Percentiles rank a stretch among this genome's conserved stretches.
These are phyloP conservation scores for Pelagia noctiluca DNA, from an alignment of 30 jellyfish, hydroid and myxozoan genomes.

Conservation along the genomic window DNA sequence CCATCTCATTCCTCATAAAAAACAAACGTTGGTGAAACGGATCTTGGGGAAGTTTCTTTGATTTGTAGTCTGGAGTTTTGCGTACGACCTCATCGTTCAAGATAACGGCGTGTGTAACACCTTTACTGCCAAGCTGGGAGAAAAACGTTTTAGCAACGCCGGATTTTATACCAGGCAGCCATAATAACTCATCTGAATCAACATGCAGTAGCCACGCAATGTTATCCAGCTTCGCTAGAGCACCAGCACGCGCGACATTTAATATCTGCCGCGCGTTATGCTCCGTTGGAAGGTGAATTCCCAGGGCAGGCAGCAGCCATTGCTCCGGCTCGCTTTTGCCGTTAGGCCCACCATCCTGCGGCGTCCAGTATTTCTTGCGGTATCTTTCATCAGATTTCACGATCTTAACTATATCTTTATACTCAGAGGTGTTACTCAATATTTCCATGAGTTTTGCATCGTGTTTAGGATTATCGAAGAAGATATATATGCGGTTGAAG, in stretches of 20 bases:
- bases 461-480: constrained; percentile 57
- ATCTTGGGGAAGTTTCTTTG: constrained; percentile 51
- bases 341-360: not conserved
- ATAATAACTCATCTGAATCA: constrained; percentile 59
- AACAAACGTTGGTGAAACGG: constrained; percentile 70
- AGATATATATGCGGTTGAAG: constrained; percentile 57
- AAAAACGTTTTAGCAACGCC: constrained; percentile 61
- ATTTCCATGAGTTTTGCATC: constrained; percentile 27
- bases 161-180: constrained; percentile 55
- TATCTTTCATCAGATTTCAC: constrained; percentile 40
- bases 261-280: constrained; percentile 64
- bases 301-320: constrained; percentile 48
- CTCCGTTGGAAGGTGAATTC: constrained; percentile 41
- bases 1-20: constrained; percentile 46
- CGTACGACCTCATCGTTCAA: constrained; percentile 68
- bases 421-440: constrained; percentile 40
- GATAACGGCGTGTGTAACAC: constrained; percentile 41
- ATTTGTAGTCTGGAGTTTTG: constrained; percentile 50
- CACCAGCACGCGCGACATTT: constrained; percentile 82
- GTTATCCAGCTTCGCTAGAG: constrained; percentile 60
- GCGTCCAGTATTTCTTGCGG: constrained; percentile 61
- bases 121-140: constrained; percentile 27
- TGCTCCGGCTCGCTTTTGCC: constrained; percentile 52
- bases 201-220: constrained; percentile 62
- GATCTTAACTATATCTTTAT: constrained; percentile 21